Evolutionary conservation across 2,888 invertebrate species (phyloP).

Genomic region (Rhagophthalmus giganteus): DNA sequence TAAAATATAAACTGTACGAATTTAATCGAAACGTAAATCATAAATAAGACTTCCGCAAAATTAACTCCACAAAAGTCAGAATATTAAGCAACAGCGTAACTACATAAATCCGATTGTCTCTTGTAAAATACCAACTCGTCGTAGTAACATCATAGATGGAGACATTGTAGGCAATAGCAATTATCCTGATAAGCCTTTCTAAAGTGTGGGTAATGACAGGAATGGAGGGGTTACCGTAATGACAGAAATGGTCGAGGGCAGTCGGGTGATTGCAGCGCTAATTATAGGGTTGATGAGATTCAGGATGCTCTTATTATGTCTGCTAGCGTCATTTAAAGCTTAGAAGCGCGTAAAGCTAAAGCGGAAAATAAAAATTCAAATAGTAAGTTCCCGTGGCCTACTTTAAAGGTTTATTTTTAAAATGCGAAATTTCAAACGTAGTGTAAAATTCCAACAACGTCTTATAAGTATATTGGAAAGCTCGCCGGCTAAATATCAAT

Average conservation of each 20-base stretch:
- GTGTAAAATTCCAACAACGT: no score
- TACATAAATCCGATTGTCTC: neutral
- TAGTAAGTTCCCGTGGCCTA: no score
- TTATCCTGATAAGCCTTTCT: slow-evolving; percentile 28
- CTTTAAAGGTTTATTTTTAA: neutral
- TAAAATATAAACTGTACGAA: no score
- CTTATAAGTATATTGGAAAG: no score
- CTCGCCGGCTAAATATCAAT: no score
- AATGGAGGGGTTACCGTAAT: slow-evolving; percentile 26
- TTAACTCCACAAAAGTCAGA: neutral
- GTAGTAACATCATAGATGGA: slow-evolving; percentile 17
- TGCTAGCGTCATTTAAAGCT: slow-evolving; percentile 31
- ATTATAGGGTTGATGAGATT: slow-evolving; percentile 41
- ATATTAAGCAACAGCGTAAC: neutral
- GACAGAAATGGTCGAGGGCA: slow-evolving; percentile 32
- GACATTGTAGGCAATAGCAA: slow-evolving; percentile 25
- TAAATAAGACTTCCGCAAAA: neutral
- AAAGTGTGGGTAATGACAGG: slow-evolving; percentile 24
- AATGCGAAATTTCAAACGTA: neutral
- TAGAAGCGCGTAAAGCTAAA: slow-evolving; percentile 2
- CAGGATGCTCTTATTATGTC: slow-evolving; percentile 39
- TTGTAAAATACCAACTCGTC: neutral
- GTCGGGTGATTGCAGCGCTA: slow-evolving; percentile 41
- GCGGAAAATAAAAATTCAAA: slow-evolving; percentile 1
- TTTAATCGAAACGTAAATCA: no score